A percentile compares a stretch with the other conserved stretches of the same genome.
phyloP scores from a whole-genome alignment of 1,140 invertebrate species.

The Brachystomella parvula region DNA sequence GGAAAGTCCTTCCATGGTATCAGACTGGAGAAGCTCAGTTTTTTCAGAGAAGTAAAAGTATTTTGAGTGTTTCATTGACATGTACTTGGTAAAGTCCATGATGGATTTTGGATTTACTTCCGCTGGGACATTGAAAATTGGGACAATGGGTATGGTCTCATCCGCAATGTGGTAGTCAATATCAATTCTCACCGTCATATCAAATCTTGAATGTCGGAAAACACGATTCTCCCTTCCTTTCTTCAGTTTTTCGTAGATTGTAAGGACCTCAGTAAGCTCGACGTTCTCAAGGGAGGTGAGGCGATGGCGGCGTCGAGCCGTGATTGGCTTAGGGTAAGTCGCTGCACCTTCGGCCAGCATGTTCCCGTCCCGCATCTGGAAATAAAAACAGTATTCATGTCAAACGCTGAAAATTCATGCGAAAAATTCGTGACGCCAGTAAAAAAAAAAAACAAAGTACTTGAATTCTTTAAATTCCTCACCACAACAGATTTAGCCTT shows the following conservation, averaged over 20 bases:
- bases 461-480: too few relatives aligned
- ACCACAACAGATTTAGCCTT: too few relatives aligned
- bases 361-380: not conserved
- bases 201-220: not conserved
- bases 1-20: not conserved
- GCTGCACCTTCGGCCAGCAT: not conserved
- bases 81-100: constrained; percentile 13
- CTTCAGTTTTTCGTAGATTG: constrained; percentile 16
- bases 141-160: constrained; percentile 10
- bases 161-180: not conserved
- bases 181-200: not conserved
- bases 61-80: not conserved
- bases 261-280: constrained; percentile 6
- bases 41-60: constrained; percentile 13
- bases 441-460: too few relatives aligned
- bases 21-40: constrained; percentile 1
- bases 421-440: too few relatives aligned
- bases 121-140: not conserved
- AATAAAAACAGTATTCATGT: not conserved
- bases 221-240: constrained; percentile 4
- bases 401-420: too few relatives aligned
- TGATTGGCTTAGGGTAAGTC: not conserved
- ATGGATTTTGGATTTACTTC: not conserved
- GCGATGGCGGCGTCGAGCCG: not conserved
- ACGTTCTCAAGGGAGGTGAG: constrained; percentile 2